Evolutionary conservation across 2,888 invertebrate species (phyloP), one percentile per base, ranked within the genome.

Genomic region (Corythucha ciliata): DNA sequence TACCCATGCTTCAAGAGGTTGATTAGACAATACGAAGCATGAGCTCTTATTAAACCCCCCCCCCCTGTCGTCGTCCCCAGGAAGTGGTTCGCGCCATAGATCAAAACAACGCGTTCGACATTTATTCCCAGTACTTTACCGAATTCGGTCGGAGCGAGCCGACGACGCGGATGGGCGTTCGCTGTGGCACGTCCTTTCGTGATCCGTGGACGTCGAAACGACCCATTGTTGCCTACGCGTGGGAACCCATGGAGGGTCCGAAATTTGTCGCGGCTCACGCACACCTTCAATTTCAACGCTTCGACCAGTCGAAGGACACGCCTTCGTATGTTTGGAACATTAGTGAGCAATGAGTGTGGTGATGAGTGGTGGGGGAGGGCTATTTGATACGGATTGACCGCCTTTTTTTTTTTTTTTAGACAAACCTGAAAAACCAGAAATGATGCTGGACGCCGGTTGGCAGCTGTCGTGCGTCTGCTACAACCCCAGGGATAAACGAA

Each of bases 291-390:
- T 86, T 87, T 63, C 80, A 83, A 64, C 75, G 78, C 37, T 68
- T 72, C 22, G 74, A 79, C 37, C 72, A 74, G 8, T 78, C 80
- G 44, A 77, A 82, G 56, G 74, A 75, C 57, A 75, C 75, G 45
- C 76, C 79, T 63, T 86, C 86, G 0, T 93, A 87, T 64, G 86
- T 94, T 65, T 94, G 93, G 92, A 89, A 94, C 71, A 79, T 92
- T 57, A 87, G 88, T 87, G 70, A 66, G 70, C 61, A n/a, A n/a
- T n/a, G n/a, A n/a, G n/a, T n/a, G n/a, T n/a, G n/a, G n/a, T n/a
- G n/a, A n/a, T n/a, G n/a, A n/a, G n/a, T n/a, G n/a, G n/a, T n/a
- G n/a, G n/a, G n/a, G n/a, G n/a, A n/a, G n/a, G n/a, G n/a, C n/a
- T n/a, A n/a, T n/a, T n/a, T n/a, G 29, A 29, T 29, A 29, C 8